These are phyloP conservation scores for Nomada ruficornis DNA, from an alignment of 2,888 invertebrate genomes.

Conservation along the genomic window DNA sequence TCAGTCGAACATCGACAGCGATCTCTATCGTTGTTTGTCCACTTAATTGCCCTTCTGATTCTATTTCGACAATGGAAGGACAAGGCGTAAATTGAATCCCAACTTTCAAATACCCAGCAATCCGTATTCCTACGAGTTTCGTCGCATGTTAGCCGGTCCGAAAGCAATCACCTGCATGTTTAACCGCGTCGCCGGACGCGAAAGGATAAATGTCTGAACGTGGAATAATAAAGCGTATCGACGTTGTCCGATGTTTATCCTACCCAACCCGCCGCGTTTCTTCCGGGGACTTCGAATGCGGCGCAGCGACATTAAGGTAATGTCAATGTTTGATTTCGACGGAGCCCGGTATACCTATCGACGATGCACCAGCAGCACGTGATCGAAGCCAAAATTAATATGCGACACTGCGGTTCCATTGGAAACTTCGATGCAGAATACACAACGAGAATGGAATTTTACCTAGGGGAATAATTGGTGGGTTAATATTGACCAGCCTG, in stretches of 20 bases:
- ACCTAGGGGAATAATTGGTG: slow-evolving; percentile 18
- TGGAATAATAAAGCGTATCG: slow-evolving; percentile 8
- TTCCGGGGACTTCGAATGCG: slow-evolving; percentile 45
- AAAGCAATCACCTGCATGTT: background rate
- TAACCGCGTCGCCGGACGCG: background rate
- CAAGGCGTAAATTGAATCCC: background rate
- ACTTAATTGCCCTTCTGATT: no score
- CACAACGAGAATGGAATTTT: slow-evolving; percentile 12
- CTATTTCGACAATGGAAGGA: no score
- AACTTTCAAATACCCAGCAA: background rate
- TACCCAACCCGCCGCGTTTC: background rate
- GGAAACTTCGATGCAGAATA: background rate
- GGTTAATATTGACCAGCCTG: slow-evolving; percentile 22
- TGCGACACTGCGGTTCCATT: slow-evolving; percentile 31
- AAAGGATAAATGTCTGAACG: background rate
- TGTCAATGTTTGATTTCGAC: slow-evolving; percentile 73
- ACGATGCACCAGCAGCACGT: slow-evolving; percentile 29
- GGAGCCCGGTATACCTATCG: slow-evolving; percentile 13
- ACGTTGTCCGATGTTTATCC: slow-evolving; percentile 9
- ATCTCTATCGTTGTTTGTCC: no score
- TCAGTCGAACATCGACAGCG: no score
- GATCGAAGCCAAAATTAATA: slow-evolving; percentile 57
- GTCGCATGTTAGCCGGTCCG: background rate
- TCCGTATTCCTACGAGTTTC: background rate
- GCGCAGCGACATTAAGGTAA: slow-evolving; percentile 72